Base-by-base conservation (phyloP, 2,888 invertebrate genomes). In the Disparrhopalites patrizii region DNA sequence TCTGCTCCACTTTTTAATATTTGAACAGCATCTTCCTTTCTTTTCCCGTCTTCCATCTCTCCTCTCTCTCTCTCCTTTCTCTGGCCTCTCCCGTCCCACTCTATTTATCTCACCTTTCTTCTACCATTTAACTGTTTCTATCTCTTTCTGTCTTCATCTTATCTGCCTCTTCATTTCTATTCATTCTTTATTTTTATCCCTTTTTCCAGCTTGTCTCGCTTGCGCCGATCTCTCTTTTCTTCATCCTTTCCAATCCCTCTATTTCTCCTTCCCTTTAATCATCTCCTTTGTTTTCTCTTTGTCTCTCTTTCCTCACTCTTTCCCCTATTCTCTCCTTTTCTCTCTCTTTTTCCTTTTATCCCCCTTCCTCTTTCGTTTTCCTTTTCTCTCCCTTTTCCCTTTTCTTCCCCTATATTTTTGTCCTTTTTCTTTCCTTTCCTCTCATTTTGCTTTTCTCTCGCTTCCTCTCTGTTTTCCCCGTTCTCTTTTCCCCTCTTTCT, bases 341-440 rank as follows among this genome's bases (percentile, higher is more conserved):
- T 30, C 28, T 18, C 3, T 30, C 27, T 52, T 10, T 36, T 28
- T 28, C 28, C 52, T 36, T 36, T 10, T 13, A 8, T 36, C 36
- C 36, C 36, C 30, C 30, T 54, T n/a, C 25, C 55, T 33, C 56
- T 36, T 20, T 50, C 20, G 43, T 20, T 18, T 43, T 43, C 52
- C n/a, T 47, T 28, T 54, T 50, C 30, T 62, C 57, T 62, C 56
- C 54, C 56, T 64, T 20, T 36, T 54, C 64, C 61, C 61, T 61
- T 60, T 47, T 25, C 60, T n/a, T n/a, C n/a, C n/a, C n/a, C n/a
- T n/a, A n/a, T n/a, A n/a, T 28, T 66, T 31, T 55, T 56, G 58
- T 56, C 57, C 61, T 43, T 50, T 47, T 43, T n/a, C 40, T 40
- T 28, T 31, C n/a, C n/a, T n/a, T n/a, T n/a, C n/a, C n/a, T n/a